Evolutionary conservation across 2,888 invertebrate genomes (phyloP).

Genomic region (Plebejus melissa): DNA sequence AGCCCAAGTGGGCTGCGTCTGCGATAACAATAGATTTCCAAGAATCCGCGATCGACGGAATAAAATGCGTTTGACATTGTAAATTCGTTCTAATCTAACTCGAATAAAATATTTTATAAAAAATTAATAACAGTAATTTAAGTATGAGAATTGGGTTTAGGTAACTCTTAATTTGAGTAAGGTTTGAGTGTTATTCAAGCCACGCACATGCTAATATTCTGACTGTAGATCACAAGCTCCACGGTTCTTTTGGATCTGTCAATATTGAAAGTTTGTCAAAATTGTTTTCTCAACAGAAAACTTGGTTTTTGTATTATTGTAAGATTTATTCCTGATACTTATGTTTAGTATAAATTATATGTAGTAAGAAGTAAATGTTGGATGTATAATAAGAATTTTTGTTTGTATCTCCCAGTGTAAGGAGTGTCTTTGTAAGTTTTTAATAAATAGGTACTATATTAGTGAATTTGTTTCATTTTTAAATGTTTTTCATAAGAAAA

Average conservation of each 20-base stretch:
- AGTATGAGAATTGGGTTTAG: too few relatives aligned
- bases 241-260: neutral
- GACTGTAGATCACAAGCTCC: neutral
- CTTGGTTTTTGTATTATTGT: neutral
- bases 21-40: too few relatives aligned
- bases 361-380: slow-evolving; percentile 12
- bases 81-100: too few relatives aligned
- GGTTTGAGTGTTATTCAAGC: neutral
- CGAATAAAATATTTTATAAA: too few relatives aligned
- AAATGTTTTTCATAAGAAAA: neutral
- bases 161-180: neutral
- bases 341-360: slow-evolving; percentile 1
- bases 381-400: neutral
- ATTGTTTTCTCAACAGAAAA: slow-evolving; percentile 8
- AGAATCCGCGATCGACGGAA: too few relatives aligned
- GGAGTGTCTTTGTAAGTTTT: slow-evolving; percentile 8
- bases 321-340: neutral
- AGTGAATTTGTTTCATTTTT: slow-evolving; percentile 7
- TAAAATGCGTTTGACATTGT: too few relatives aligned
- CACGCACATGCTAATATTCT: neutral
- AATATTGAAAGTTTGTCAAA: neutral
- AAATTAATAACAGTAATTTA: too few relatives aligned
- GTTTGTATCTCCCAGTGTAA: slow-evolving; percentile 14
- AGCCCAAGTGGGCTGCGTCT: too few relatives aligned
- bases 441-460: slow-evolving; percentile 16